These are phyloP conservation scores for Deilephila porcellus DNA, from an alignment of 2,888 invertebrate genomes.

Conservation along the genomic window DNA sequence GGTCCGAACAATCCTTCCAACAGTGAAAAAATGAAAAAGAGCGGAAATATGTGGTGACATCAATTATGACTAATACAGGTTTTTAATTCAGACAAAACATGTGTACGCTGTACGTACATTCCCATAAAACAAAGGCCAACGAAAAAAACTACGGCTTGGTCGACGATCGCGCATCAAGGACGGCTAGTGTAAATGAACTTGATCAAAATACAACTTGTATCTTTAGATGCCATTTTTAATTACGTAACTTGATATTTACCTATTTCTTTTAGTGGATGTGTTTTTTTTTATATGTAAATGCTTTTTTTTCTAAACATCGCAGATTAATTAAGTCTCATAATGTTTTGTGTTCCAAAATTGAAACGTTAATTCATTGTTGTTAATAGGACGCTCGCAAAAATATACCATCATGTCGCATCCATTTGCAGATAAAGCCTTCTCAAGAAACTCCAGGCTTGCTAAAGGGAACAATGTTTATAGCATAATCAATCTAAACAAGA, in stretches of 20 bases:
- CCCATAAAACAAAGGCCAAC: constrained; percentile 15
- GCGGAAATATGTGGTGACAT: background rate
- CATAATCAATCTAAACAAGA: too few relatives aligned
- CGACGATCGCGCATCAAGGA: constrained; percentile 8
- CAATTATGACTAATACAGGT: background rate
- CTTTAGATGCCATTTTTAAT: background rate
- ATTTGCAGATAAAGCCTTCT: too few relatives aligned
- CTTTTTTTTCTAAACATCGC: too few relatives aligned
- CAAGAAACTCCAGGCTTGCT: too few relatives aligned
- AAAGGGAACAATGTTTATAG: too few relatives aligned
- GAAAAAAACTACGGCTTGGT: background rate
- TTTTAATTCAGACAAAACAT: background rate
- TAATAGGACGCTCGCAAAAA: too few relatives aligned
- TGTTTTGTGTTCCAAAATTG: too few relatives aligned
- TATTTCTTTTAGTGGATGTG: background rate
- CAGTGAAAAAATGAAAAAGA: background rate
- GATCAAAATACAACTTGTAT: constrained; percentile 21
- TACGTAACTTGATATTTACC: background rate
- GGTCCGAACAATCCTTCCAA: too few relatives aligned
- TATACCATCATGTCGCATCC: too few relatives aligned
- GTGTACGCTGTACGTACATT: background rate
- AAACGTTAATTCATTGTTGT: too few relatives aligned
- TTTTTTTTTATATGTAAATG: too few relatives aligned
- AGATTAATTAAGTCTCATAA: too few relatives aligned
- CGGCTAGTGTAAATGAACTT: constrained; percentile 49